These are phyloP conservation scores for Phacellophora camtschatica DNA, from an alignment of 30 jellyfish, hydroid and myxozoan species.

Conservation along the genomic window DNA sequence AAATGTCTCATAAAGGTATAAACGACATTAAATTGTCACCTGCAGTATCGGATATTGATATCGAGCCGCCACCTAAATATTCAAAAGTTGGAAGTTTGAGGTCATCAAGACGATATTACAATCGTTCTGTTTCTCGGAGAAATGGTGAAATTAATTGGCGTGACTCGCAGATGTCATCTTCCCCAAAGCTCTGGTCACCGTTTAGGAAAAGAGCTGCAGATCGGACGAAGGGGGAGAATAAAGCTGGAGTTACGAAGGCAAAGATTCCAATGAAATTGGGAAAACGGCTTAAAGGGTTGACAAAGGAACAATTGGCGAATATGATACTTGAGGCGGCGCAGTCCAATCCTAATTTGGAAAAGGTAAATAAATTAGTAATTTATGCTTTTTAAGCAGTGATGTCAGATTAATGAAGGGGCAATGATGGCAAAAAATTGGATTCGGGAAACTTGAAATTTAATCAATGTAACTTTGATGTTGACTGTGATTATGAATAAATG, in stretches of 20 bases:
- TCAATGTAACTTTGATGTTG: too few species aligned
- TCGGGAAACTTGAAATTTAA: too few species aligned
- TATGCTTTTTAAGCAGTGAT: too few species aligned
- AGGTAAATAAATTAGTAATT: too few species aligned
- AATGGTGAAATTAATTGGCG: neutral
- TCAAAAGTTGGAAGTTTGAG: neutral
- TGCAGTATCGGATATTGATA: too few species aligned
- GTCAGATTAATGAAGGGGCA: too few species aligned
- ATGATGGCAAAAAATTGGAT: too few species aligned
- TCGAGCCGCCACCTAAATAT: too few species aligned
- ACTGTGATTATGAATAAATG: too few species aligned
- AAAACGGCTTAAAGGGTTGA: neutral
- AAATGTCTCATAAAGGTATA: too few species aligned
- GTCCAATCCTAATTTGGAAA: neutral
- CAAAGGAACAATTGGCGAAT: slow-evolving; percentile 40
- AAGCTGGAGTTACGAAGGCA: neutral
- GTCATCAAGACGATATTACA: neutral
- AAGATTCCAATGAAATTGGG: neutral
- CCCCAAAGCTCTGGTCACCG: neutral
- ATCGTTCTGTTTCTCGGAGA: neutral
- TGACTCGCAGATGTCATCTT: neutral
- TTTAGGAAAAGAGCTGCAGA: neutral
- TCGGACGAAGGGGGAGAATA: neutral
- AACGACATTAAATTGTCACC: too few species aligned
- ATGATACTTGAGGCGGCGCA: slow-evolving; percentile 16